Base-by-base conservation (phyloP, 2,113 vertebrate genomes). In the Rhea pennata region DNA sequence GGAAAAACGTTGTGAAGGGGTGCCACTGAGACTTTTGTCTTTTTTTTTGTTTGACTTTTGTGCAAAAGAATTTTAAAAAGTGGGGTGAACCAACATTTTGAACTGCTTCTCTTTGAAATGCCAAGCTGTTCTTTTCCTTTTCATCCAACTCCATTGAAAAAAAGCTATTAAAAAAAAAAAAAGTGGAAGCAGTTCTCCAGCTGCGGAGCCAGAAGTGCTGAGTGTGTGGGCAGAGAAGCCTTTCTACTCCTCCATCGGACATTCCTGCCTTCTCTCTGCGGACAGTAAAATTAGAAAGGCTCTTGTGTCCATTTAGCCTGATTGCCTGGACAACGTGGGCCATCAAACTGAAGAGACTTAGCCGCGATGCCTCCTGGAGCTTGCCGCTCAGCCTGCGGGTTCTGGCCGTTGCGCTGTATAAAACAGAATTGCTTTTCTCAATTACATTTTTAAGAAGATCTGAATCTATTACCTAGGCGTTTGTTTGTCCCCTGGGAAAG, bases 181-280 rank as follows among this genome's bases (percentile, higher is more conserved):
- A 9, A 0, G 21, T 29, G 82, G 78, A 50, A 24, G 69, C 15
- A 16, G 21, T 40, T 90, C 39, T 84, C 15, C 40, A 59, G 81
- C 21, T 27, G n/a, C 15, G 31, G 81, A 90, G 94, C 79, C 85
- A 95, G 90, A 22, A 87, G 70, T 7, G 29, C 62, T 69, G 83
- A 0, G 59, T 69, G 87, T 79, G 95, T 58, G 75, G 92, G 90
- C 96, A 95, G 91, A 46, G 56, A 82, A 89, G 90, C 58, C 44
- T 39, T 8, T 67, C 61, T 86, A 90, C 91, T 88, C 77, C 56
- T 72, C 84, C 78, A 23, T 56, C 78, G 78, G 81, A 81, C 27
- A 0, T 70, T 87, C 84, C 80, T 90, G 80, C 94, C 81, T 61
- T 56, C 62, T 84, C 94, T 56, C 91, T 90, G 61, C 0, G 29